These are phyloP conservation scores for Bradypodion pumilum DNA, from an alignment of 2,797 vertebrate genomes.

Conservation along the genomic window DNA sequence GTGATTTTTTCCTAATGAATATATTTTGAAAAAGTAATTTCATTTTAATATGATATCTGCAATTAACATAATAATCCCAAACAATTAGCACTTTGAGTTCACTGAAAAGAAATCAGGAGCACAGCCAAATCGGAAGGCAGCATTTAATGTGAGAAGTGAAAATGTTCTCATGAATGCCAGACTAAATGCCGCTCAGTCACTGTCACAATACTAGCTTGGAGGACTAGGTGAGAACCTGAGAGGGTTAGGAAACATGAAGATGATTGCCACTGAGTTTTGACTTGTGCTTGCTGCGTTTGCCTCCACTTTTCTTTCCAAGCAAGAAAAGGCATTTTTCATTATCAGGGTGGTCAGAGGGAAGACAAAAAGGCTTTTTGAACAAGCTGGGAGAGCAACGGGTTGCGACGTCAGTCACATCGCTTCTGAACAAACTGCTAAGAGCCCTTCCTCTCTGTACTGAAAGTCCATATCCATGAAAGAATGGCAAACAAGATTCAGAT, in stretches of 20 bases:
- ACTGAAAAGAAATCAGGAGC: constrained; percentile 49
- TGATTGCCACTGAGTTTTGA: neutral
- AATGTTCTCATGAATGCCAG: neutral
- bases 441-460: neutral
- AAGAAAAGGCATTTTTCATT: neutral
- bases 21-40: constrained; percentile 50
- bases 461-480: neutral
- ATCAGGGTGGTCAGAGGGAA: neutral
- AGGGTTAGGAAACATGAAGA: neutral
- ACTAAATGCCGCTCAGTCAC: neutral
- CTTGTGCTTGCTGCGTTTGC: neutral
- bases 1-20: constrained; percentile 31
- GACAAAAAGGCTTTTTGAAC: neutral
- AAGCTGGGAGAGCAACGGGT: neutral
- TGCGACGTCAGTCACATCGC: neutral
- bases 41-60: constrained; percentile 51
- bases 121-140: constrained; percentile 37
- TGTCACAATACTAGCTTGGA: too few relatives aligned
- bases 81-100: constrained; percentile 54
- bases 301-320: neutral
- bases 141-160: neutral
- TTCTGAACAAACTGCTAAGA: neutral
- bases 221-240: neutral
- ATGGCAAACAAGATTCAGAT: neutral
- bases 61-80: constrained; percentile 55